These are phyloP conservation scores for Karalla daura DNA, from an alignment of 2,797 vertebrate genomes.

Conservation along the genomic window DNA sequence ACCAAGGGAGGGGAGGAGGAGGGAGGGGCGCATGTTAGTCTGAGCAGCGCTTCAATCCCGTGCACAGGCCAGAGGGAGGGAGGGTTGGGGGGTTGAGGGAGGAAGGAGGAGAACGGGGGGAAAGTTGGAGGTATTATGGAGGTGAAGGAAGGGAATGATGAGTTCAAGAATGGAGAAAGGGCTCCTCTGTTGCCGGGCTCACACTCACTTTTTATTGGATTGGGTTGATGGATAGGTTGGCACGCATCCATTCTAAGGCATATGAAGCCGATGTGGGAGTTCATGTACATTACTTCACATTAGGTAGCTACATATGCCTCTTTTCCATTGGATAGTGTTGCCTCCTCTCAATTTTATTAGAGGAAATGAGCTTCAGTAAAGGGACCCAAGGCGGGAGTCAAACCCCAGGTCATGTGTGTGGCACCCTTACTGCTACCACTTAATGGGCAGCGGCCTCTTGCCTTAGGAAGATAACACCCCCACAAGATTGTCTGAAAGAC, in stretches of 20 bases:
- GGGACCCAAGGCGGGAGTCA: too few relatives aligned
- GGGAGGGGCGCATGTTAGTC: slow-evolving; percentile 78
- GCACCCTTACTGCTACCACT: too few relatives aligned
- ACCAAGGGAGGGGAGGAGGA: slow-evolving; percentile 59
- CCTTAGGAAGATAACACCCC: too few relatives aligned
- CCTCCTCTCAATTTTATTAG: too few relatives aligned
- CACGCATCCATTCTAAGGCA: background rate
- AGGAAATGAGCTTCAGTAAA: too few relatives aligned
- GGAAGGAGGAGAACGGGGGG: slow-evolving; percentile 6
- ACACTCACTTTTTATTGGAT: slow-evolving; percentile 18
- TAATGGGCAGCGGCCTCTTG: too few relatives aligned
- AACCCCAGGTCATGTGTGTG: too few relatives aligned
- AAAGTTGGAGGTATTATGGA: slow-evolving; percentile 13
- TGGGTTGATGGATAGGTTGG: slow-evolving; percentile 5
- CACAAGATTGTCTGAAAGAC: too few relatives aligned
- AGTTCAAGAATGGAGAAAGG: too few relatives aligned
- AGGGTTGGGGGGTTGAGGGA: background rate
- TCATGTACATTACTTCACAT: background rate
- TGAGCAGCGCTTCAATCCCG: slow-evolving; percentile 76
- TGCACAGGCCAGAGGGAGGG: slow-evolving; percentile 73
- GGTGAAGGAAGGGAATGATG: too few relatives aligned
- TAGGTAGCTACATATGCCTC: background rate
- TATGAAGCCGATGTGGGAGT: background rate
- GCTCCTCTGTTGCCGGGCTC: slow-evolving; percentile 52
- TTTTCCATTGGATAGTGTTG: too few relatives aligned